Conservation (phyloP, 1,140 invertebrate genomes). For the Panagrolaimus sp. region DNA sequence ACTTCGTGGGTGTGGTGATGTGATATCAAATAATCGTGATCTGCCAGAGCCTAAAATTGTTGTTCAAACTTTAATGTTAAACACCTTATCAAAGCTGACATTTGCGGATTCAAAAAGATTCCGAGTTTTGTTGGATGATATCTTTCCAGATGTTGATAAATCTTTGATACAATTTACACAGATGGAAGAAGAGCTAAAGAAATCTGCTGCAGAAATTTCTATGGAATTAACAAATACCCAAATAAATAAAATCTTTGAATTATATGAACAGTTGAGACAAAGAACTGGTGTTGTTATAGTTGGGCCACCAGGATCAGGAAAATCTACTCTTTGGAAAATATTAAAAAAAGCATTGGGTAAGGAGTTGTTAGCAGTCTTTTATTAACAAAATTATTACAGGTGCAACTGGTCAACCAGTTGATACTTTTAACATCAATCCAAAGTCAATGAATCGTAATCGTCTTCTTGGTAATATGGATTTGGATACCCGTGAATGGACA, state of each 20-base stretch:
- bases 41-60: constrained; percentile 63
- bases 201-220: constrained; percentile 63
- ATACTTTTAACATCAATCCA: constrained; percentile 79
- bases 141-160: constrained; percentile 69
- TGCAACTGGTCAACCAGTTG: constrained; percentile 63
- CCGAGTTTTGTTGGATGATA: constrained; percentile 70
- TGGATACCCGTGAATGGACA: constrained; percentile 74
- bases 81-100: constrained; percentile 86
- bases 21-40: constrained; percentile 42
- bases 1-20: constrained; percentile 63
- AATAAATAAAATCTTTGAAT: constrained; percentile 79
- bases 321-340: constrained; percentile 77
- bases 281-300: constrained; percentile 94
- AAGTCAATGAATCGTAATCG: constrained; percentile 77
- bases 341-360: constrained; percentile 69
- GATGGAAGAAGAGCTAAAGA: constrained; percentile 62
- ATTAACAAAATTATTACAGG: too few species aligned
- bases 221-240: constrained; percentile 59
- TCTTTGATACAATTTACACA: constrained; percentile 38
- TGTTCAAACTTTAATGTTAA: constrained; percentile 72
- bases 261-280: constrained; percentile 90
- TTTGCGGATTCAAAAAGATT: constrained; percentile 73
- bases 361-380: constrained; percentile 39
- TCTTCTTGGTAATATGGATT: constrained; percentile 82
- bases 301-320: constrained; percentile 76